Evolutionary conservation across 2,113 vertebrate genomes (phyloP).

Genomic region (Lampris megalopsis): DNA sequence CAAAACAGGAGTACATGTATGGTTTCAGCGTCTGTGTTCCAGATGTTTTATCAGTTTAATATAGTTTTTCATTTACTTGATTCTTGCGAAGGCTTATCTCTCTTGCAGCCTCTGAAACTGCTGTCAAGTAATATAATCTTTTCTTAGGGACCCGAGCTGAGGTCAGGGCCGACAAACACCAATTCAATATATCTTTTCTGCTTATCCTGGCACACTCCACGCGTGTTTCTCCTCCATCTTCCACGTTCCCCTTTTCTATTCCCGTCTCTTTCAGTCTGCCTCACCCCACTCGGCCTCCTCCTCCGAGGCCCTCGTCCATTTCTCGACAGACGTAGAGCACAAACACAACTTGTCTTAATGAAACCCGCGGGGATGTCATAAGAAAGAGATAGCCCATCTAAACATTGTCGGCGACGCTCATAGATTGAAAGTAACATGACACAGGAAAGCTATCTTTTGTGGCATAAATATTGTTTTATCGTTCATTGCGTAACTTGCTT

Average conservation of each 20-base stretch:
- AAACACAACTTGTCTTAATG: slow-evolving; percentile 11
- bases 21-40: not conserved
- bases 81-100: not conserved
- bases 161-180: not conserved
- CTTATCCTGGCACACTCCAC: not conserved
- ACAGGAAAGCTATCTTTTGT: slow-evolving; percentile 23
- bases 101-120: not conserved
- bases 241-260: not conserved
- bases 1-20: slow-evolving; percentile 4
- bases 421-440: slow-evolving; percentile 25
- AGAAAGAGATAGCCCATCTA: slow-evolving; percentile 53
- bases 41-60: not conserved
- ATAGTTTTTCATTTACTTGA: not conserved
- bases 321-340: slow-evolving; percentile 51
- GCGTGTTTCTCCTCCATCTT: not conserved
- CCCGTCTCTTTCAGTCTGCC: not conserved
- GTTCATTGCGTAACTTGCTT: not conserved
- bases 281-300: not conserved
- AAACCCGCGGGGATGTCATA: slow-evolving; percentile 32
- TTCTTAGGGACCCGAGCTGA: not conserved
- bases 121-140: not conserved
- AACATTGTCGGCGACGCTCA: slow-evolving; percentile 65
- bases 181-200: slow-evolving; percentile 15
- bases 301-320: slow-evolving; percentile 35
- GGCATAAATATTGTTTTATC: slow-evolving; percentile 22